Percentiles rank a stretch among this genome's conserved stretches.
Evolutionary conservation across 2,797 vertebrate genomes (phyloP).

Genomic region (Loris lydekkerianus): DNA sequence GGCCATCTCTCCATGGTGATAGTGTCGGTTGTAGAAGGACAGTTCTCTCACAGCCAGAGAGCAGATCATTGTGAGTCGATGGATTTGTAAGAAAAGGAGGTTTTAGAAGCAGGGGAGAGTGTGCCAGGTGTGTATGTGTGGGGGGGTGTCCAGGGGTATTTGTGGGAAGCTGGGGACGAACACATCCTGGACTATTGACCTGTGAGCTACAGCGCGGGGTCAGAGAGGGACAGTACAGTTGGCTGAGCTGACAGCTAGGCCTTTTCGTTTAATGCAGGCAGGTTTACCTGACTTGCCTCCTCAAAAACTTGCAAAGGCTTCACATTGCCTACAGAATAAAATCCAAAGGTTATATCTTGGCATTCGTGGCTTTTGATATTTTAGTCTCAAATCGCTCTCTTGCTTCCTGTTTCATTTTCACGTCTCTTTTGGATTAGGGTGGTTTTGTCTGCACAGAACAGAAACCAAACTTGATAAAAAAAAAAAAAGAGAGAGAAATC

Average conservation of each 20-base stretch:
- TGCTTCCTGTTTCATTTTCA: constrained; percentile 34
- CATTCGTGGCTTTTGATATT: not conserved
- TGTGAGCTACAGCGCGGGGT: not conserved
- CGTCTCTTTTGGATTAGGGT: not conserved
- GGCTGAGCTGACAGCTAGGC: not conserved
- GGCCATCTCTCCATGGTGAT: constrained; percentile 54
- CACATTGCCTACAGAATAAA: not conserved
- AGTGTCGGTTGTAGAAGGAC: constrained; percentile 47
- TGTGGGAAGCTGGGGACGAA: not conserved
- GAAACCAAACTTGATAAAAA: constrained; percentile 48
- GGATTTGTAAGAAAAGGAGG: not conserved
- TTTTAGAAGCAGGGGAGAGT: not conserved
- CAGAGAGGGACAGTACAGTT: not conserved
- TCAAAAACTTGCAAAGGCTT: not conserved
- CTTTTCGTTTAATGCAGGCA: not conserved
- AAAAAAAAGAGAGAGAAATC: no score
- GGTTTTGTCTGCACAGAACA: constrained; percentile 15
- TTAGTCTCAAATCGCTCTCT: constrained; percentile 18
- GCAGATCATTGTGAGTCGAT: not conserved
- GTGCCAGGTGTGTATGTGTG: not conserved
- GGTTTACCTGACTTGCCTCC: not conserved
- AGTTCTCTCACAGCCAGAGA: constrained; percentile 24
- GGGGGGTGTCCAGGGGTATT: not conserved
- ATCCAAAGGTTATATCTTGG: not conserved
- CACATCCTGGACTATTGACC: not conserved